Conservation (phyloP, 2,113 vertebrate genomes). For the Todiramphus saurophagus region DNA sequence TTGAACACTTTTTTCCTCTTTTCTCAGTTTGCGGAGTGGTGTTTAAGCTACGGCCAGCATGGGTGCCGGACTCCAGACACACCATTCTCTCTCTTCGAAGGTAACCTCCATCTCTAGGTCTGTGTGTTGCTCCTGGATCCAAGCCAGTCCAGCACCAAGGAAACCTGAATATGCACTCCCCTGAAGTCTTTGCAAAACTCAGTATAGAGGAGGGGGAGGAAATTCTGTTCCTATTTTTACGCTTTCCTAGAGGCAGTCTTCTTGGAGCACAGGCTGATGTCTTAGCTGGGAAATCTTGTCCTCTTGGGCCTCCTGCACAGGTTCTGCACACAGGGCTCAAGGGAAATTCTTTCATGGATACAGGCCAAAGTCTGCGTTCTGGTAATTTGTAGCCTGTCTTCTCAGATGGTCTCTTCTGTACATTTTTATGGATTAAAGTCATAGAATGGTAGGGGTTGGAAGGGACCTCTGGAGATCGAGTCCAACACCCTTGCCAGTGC, state of each 20-base stretch:
- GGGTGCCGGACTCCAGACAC: conserved; percentile 94
- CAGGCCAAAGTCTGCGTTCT: not conserved
- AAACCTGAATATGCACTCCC: fast-evolving
- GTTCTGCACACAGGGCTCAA: not conserved
- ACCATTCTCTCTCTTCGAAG: conserved; percentile 97
- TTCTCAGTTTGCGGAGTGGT: conserved; percentile 96
- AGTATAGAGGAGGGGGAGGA: not conserved
- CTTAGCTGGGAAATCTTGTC: not conserved
- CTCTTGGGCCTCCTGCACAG: not conserved
- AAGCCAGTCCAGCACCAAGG: not conserved
- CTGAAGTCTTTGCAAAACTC: not conserved
- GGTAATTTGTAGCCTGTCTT: not conserved
- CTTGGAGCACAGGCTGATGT: not conserved
- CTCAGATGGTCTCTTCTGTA: not conserved
- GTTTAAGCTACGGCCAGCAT: conserved; percentile 92
- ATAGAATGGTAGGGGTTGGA: too few species aligned
- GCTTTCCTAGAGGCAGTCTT: not conserved
- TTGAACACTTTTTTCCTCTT: not conserved
- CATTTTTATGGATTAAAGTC: not conserved
- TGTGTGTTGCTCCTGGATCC: not conserved
- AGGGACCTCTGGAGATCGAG: too few species aligned
- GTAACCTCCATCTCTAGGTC: conserved; percentile 71
- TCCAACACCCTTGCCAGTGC: too few species aligned
- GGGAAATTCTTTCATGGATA: not conserved
- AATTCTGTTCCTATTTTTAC: not conserved